Conservation (phyloP, 2,113 vertebrate genomes). For the Odobenus rosmarus region DNA sequence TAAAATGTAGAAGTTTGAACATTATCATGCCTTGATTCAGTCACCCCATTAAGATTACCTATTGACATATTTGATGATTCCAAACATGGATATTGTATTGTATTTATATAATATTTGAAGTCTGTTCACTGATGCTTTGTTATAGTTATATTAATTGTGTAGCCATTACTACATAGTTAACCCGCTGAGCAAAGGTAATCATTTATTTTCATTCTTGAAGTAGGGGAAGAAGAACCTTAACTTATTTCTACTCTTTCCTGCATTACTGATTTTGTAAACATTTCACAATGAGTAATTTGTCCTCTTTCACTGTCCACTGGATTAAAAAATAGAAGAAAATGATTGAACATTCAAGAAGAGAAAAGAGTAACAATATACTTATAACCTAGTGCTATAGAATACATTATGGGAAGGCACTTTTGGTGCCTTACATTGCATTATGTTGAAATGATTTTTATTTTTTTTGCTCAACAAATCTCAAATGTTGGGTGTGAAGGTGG, state of each 20-base stretch:
- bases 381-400: not conserved
- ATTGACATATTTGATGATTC: conserved; percentile 64
- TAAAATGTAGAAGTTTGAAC: conserved; percentile 61
- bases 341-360: not conserved
- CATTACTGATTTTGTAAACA: conserved; percentile 69
- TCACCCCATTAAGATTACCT: conserved; percentile 48
- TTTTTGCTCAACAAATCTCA: not conserved
- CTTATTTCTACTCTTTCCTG: conserved; percentile 68
- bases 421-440: not conserved
- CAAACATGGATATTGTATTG: conserved; percentile 51
- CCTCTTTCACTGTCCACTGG: not conserved
- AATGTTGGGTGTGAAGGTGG: not conserved
- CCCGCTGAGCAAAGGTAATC: conserved; percentile 70
- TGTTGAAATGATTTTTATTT: not conserved
- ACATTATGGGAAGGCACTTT: not conserved
- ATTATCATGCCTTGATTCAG: conserved; percentile 55
- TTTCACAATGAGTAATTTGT: conserved; percentile 66
- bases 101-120: conserved; percentile 69
- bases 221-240: conserved; percentile 36
- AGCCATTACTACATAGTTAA: conserved; percentile 67
- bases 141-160: conserved; percentile 75
- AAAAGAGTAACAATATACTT: not conserved
- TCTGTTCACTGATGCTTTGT: conserved; percentile 67
- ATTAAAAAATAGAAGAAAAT: conserved; percentile 17
- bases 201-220: conserved; percentile 70